Percentiles rank a stretch among this genome's conserved stretches.
Evolutionary conservation across 2,113 vertebrate species (phyloP).

Genomic region (Dolichallabes microphthalmus): DNA sequence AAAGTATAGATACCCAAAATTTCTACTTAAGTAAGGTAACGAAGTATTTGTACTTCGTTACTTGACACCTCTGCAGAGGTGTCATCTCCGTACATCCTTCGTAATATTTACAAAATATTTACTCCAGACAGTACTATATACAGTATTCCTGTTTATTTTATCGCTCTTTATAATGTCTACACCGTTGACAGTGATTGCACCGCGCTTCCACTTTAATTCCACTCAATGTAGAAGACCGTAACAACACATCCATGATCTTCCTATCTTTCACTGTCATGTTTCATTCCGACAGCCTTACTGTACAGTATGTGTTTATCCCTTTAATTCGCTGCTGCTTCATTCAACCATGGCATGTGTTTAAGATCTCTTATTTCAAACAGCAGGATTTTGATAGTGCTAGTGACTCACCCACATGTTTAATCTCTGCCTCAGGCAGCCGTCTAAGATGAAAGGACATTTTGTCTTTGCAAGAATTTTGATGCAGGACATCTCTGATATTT

Average conservation of each 20-base stretch:
- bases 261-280: neutral
- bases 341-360: neutral
- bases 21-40: too few species aligned
- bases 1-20: too few species aligned
- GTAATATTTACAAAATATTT: too few species aligned
- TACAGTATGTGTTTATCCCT: neutral
- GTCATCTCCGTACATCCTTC: too few species aligned
- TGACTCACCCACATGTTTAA: constrained; percentile 18
- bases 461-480: neutral
- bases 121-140: too few species aligned
- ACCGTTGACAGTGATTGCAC: too few species aligned
- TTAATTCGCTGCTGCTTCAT: neutral
- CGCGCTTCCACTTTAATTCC: too few species aligned
- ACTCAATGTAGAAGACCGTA: neutral
- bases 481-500: neutral
- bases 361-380: constrained; percentile 8
- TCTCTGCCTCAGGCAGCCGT: neutral
- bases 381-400: neutral
- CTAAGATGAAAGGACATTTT: neutral
- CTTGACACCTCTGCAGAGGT: too few species aligned
- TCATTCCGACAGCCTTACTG: neutral
- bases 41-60: too few species aligned
- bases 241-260: neutral
- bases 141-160: too few species aligned
- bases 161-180: too few species aligned